Conservation (phyloP, 2,113 vertebrate species). For the Bungarus multicinctus region DNA sequence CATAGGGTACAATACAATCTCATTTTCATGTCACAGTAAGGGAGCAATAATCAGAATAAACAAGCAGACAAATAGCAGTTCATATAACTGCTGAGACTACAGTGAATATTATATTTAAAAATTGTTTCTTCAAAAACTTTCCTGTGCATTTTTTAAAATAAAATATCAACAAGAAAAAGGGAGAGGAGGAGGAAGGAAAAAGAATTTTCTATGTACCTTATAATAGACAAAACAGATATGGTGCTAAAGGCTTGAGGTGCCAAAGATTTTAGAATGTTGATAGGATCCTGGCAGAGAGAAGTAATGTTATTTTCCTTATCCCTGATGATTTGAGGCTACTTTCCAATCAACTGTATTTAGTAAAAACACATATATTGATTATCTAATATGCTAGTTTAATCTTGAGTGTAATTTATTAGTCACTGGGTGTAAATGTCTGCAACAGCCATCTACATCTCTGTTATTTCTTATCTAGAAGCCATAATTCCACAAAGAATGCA, state of each 20-base stretch:
- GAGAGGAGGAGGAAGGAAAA: not conserved
- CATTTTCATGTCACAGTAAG: not conserved
- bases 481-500: not conserved
- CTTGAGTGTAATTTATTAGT: not conserved
- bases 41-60: not conserved
- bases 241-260: not conserved
- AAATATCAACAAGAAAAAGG: not conserved
- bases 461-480: not conserved
- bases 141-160: not conserved
- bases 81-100: not conserved
- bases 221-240: not conserved
- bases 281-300: not conserved
- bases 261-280: not conserved
- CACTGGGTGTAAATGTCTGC: not conserved
- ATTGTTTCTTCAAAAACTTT: not conserved
- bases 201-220: not conserved
- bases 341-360: not conserved
- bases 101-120: not conserved
- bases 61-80: not conserved
- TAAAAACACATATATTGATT: not conserved
- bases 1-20: no score
- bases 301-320: not conserved
- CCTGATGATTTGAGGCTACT: not conserved
- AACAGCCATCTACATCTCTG: not conserved
- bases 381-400: not conserved